Base-by-base conservation (phyloP, 2,797 vertebrate species). In the Enteromius paludinosus region DNA sequence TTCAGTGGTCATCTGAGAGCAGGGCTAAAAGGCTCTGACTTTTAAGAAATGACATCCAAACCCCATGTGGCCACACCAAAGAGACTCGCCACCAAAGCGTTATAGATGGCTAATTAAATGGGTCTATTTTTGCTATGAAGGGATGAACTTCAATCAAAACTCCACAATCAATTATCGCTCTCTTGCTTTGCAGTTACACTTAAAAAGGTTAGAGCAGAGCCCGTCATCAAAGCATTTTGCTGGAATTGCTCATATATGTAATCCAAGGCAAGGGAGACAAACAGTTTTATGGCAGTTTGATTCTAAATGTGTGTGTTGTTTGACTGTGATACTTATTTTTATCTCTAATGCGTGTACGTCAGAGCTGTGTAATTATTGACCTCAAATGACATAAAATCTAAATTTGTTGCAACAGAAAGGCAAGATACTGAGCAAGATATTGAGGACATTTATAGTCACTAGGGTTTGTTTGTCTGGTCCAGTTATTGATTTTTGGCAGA, bases 131-230 rank as follows among this genome's bases (percentile, higher is more conserved):
- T 82, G 68, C 43, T 47, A 79, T 68, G 33, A 71, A 65, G n/a
- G 43, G 45, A 64, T 15, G 25, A 35, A 38, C 86, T 90, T 85
- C 61, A 82, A 62, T 72, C 12, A 64, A 71, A 87, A 78, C 65
- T 83, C 74, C 81, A 87, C 82, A 90, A 89, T 87, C 85, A 83
- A 86, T 87, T 87, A 85, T 85, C 14, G 0, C 17, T 52, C 70
- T 54, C 47, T 68, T 9, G 10, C 56, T 61, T 12, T 45, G 62
- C 49, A 52, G 79, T 81, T 73, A 64, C 18, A 35, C 69, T 64
- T 64, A 38, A 83, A 83, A 78, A 25, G 81, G 56, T 62, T 49
- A 78, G 35, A 74, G 52, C 47, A 20, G 80, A 30, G 41, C 9
- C 30, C 9, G 25, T 62, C 68, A 64, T 74, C 30, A 84, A 20